Conservation (phyloP, 2,888 invertebrate species). For the Tuberolachnus salignus region DNA sequence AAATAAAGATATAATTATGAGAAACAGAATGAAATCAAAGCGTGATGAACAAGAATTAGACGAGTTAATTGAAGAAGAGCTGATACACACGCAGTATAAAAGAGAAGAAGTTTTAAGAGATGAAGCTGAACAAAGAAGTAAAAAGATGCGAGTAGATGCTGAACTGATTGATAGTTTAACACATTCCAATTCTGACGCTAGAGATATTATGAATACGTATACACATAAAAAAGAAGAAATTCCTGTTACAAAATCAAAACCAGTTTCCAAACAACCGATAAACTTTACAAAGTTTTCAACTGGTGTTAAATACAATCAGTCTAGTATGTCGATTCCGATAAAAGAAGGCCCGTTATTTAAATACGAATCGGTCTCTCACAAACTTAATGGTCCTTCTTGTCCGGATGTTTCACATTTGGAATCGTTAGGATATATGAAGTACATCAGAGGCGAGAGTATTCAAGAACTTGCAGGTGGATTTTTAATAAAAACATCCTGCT, state of each 20-base stretch:
- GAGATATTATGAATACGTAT: conserved; percentile 83
- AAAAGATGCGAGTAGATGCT: conserved; percentile 85
- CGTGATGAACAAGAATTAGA: conserved; percentile 87
- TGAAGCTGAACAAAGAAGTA: conserved; percentile 75
- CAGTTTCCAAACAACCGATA: conserved; percentile 45
- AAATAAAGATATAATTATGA: conserved; percentile 82
- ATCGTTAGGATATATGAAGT: conserved; percentile 72
- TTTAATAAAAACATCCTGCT: conserved; percentile 79
- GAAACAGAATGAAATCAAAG: conserved; percentile 71
- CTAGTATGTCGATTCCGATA: conserved; percentile 73
- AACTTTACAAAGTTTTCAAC: conserved; percentile 78
- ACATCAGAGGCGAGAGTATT: conserved; percentile 76
- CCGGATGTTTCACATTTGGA: conserved; percentile 72
- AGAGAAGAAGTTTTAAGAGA: conserved; percentile 74
- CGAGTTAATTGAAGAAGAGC: conserved; percentile 81
- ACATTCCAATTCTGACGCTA: conserved; percentile 89
- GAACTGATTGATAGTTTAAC: conserved; percentile 94
- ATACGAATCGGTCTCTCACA: conserved; percentile 70
- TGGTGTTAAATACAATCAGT: conserved; percentile 68
- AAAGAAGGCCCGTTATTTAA: conserved; percentile 79
- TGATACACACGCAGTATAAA: conserved; percentile 76
- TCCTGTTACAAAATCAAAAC: conserved; percentile 60
- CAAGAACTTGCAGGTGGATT: conserved; percentile 88
- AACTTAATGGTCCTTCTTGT: conserved; percentile 76
- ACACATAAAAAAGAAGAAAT: conserved; percentile 75